Evolutionary conservation across 2,888 invertebrate genomes (phyloP).

Genomic region (Xylophagus ater): DNA sequence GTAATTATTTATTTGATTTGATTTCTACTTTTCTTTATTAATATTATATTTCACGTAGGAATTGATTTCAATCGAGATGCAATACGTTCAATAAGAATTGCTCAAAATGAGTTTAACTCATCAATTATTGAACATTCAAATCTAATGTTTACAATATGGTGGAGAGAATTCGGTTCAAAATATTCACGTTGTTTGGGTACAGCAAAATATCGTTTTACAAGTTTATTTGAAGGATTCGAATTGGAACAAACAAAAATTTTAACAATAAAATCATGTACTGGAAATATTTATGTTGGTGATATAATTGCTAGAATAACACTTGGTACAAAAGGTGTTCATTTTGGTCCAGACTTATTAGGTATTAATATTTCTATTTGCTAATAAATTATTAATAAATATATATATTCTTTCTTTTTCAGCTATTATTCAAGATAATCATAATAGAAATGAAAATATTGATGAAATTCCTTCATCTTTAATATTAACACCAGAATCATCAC

Average conservation of each 20-base stretch:
- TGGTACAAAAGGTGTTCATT: slow-evolving; percentile 41
- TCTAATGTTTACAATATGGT: slow-evolving; percentile 16
- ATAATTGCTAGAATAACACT: slow-evolving; percentile 23
- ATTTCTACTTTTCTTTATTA: background rate
- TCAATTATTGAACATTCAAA: slow-evolving; percentile 8
- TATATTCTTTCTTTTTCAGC: no score
- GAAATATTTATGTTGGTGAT: slow-evolving; percentile 10
- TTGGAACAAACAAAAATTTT: slow-evolving; percentile 10
- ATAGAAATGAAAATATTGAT: no score
- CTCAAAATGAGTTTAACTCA: slow-evolving; percentile 5
- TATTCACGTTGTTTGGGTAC: slow-evolving; percentile 15
- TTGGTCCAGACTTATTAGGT: slow-evolving; percentile 42
- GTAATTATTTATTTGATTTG: slow-evolving; percentile 6
- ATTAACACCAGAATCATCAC: no score
- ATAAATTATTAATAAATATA: background rate
- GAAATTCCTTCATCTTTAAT: no score
- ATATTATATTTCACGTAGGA: slow-evolving; percentile 5
- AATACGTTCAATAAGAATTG: slow-evolving; percentile 12
- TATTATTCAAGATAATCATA: background rate
- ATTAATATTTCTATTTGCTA: background rate
- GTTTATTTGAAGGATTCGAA: slow-evolving; percentile 5
- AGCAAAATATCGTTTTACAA: slow-evolving; percentile 12
- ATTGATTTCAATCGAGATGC: slow-evolving; percentile 14
- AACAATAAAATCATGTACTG: slow-evolving; percentile 12
- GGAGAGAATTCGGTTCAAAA: slow-evolving; percentile 14